phyloP scores from a whole-genome alignment of 1,140 invertebrate genomes.

The Papilio helenus region DNA sequence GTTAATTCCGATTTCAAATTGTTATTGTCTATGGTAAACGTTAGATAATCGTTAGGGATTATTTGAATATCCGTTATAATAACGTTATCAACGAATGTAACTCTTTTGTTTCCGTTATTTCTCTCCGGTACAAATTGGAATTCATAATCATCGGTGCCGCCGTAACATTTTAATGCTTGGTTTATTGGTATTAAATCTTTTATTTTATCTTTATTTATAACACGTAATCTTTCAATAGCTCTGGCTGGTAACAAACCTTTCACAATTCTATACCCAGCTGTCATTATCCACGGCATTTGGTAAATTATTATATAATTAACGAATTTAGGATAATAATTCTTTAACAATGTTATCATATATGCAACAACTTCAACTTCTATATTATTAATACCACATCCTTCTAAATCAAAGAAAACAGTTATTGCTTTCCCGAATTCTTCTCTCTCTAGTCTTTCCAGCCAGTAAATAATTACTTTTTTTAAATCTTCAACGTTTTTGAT shows the following conservation, averaged over 20 bases:
- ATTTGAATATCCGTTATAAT: neutral
- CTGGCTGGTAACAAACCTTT: constrained; percentile 53
- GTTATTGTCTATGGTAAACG: constrained; percentile 47
- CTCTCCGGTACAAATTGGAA: constrained; percentile 55
- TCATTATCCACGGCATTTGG: constrained; percentile 58
- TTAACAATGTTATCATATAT: constrained; percentile 55
- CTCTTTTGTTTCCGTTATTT: constrained; percentile 37
- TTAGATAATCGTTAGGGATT: constrained; percentile 37
- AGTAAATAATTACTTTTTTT: constrained; percentile 59
- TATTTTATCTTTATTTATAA: constrained; percentile 55
- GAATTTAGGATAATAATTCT: constrained; percentile 59
- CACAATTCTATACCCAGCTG: constrained; percentile 54
- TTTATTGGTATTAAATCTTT: constrained; percentile 55
- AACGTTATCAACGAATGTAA: constrained; percentile 41
- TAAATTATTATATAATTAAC: constrained; percentile 61
- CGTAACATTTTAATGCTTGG: constrained; percentile 58
- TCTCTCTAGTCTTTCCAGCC: constrained; percentile 59
- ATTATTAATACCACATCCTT: constrained; percentile 53
- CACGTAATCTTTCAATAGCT: constrained; percentile 50
- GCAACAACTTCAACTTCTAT: constrained; percentile 56
- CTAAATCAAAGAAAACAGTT: constrained; percentile 62
- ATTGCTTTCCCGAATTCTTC: constrained; percentile 59
- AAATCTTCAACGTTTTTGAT: constrained; percentile 53
- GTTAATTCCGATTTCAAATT: constrained; percentile 50
- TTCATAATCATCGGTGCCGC: constrained; percentile 57